Evolutionary conservation across 1,140 invertebrate species (phyloP), one percentile per base, ranked within the genome.

Genomic region (Papilio polyxenes): DNA sequence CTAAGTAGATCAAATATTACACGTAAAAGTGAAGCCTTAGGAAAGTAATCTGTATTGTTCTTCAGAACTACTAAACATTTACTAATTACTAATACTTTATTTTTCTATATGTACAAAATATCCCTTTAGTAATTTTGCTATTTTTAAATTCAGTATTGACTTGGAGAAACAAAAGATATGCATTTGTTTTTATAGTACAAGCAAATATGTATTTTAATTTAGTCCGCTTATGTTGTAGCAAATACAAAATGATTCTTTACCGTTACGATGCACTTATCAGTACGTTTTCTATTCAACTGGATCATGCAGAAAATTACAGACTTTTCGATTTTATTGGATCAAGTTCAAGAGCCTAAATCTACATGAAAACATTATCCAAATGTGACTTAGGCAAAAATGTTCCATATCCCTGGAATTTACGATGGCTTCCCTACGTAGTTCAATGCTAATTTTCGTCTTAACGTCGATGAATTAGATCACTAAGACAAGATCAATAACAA

Each of bases 361-460:
- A 44, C 40, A 44, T 44, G 40, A 44, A 62, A 80, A 80, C 59
- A 20, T 80, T 31, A 13, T 40, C 7, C 40, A 23, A 31, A 23
- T 37, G 23, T 37, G 3, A 31, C 0, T 69, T 37, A 31, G 15
- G 3, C 9, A 10, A 80, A 80, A 69, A 80, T 8, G 78, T 80
- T 80, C 2, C 4, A 48, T 11, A 11, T 17, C 56, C 20, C 78
- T 80, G 78, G 4, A 13, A 44, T 44, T 80, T 23, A 23, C 56
- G 53, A 48, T 3, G 78, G 78, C 78, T 80, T 80, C 78, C 40
- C 48, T 80, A 69, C 78, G 40, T 80, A 80, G 56, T 80, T 65
- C 78, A 80, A 80, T 65, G 56, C 78, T 80, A 80, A 80, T 80
- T 80, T 80, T 65, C 59, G 78, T 65, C 59, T 44, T 65, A 48